Conservation (phyloP, 2,888 invertebrate species). For the Macaria notata region DNA sequence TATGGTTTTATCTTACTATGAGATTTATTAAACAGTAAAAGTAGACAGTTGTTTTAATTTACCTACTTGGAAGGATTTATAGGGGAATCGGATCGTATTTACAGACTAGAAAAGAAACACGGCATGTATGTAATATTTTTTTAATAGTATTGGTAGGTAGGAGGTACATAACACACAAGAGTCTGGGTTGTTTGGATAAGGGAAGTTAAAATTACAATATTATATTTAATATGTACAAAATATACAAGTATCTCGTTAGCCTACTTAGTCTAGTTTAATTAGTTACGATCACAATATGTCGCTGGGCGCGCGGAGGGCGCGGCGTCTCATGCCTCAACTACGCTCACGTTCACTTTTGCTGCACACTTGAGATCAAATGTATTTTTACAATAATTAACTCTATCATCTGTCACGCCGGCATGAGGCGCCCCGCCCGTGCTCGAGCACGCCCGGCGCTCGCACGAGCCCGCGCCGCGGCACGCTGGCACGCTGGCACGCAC, state of each 20-base stretch:
- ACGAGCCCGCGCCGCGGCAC: neutral
- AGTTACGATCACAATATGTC: constrained; percentile 82
- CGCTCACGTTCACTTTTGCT: constrained; percentile 75
- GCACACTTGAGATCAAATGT: constrained; percentile 82
- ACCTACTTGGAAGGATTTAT: too few relatives aligned
- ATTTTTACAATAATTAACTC: constrained; percentile 76
- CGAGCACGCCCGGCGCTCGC: constrained; percentile 4
- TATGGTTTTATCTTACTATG: too few relatives aligned
- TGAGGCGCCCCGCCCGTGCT: constrained; percentile 45
- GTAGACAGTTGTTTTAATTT: too few relatives aligned
- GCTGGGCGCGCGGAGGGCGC: constrained; percentile 61
- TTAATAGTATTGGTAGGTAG: constrained; percentile 84
- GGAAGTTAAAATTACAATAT: constrained; percentile 82
- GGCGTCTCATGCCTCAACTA: constrained; percentile 65
- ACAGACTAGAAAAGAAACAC: constrained; percentile 27
- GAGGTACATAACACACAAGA: constrained; percentile 83
- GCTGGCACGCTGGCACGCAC: too few relatives aligned
- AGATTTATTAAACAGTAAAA: too few relatives aligned
- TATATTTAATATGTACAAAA: constrained; percentile 83
- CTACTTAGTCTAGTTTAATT: constrained; percentile 74
- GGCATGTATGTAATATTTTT: constrained; percentile 77
- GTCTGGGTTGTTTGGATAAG: constrained; percentile 80
- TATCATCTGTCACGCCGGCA: constrained; percentile 75
- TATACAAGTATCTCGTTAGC: constrained; percentile 77
- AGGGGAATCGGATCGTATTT: too few relatives aligned